Base-by-base conservation (phyloP, 2,888 invertebrate species). In the Caenorhabditis sp. region DNA sequence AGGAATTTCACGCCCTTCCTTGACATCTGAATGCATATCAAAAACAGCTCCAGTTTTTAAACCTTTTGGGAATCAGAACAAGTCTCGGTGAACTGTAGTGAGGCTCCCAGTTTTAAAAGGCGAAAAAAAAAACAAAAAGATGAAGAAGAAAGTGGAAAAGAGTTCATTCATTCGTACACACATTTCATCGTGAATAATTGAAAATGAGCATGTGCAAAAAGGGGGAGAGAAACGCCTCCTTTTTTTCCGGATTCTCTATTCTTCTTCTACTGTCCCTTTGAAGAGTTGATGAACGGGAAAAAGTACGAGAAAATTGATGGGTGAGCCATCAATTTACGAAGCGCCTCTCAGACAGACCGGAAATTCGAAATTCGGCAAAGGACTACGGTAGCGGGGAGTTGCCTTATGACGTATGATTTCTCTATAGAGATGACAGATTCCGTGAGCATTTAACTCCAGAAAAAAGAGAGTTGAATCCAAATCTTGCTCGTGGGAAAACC, bases 101-200 rank as follows among this genome's bases (percentile, higher is more conserved):
- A 19, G 19, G 3, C 44, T 44, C 49, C 4, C 2, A 14, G 4
- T 54, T 12, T 22, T 1, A 16, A 59, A 59, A 35, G 19, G 5
- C 59, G 8, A 58, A 58, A 58, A 58, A 35, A 19, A 19, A 35
- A n/a, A n/a, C n/a, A 59, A 38, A 38, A 35, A 19, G n/a, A 59
- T 12, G 10, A 10, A 19, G 22, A 22, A 38, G 22, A 19, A 38
- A 63, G 19, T n/a, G n/a, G n/a, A n/a, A 38, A 12, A 51, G 26
- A 54, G 61, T 63, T 63, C 61, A 63, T 24, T 63, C 61, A 63
- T 63, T 63, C 61, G 61, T 41, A 63, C 61, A 63, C 41, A 38
- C 41, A 38, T 26, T 35, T 59, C 38, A 38, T n/a, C n/a, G 41
- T 63, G 61, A 63, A 63, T 63, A 63, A 63, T 63, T 63, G 61